Evolutionary conservation across 2,888 invertebrate species (phyloP).

Genomic region (Cyaniris semiargus): DNA sequence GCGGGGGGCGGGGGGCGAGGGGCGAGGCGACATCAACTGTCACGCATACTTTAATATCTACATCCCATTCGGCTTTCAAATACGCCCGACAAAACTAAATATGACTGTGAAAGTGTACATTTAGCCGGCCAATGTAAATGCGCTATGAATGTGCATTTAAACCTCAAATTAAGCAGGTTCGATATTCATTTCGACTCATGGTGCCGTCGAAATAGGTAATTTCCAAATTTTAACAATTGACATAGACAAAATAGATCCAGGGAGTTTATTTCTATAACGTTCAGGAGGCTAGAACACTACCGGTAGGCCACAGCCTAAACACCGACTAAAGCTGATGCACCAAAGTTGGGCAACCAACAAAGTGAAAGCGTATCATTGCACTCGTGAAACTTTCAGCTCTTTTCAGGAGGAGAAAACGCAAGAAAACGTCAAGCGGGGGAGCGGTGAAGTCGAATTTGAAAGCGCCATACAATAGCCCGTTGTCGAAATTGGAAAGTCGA

Average conservation of each 20-base stretch:
- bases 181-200: background rate
- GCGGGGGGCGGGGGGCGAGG: background rate
- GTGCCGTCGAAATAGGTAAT: background rate
- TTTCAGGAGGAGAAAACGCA: slow-evolving; percentile 76
- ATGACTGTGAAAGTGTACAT: slow-evolving; percentile 44
- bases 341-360: slow-evolving; percentile 45
- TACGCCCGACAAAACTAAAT: slow-evolving; percentile 44
- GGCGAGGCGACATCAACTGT: slow-evolving; percentile 52
- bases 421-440: slow-evolving; percentile 74
- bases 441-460: slow-evolving; percentile 77
- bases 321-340: background rate
- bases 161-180: background rate
- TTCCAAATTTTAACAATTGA: background rate
- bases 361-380: slow-evolving; percentile 76
- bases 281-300: background rate
- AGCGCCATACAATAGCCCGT: slow-evolving; percentile 80
- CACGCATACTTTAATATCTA: slow-evolving; percentile 48
- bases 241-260: background rate
- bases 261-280: background rate
- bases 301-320: background rate
- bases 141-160: slow-evolving; percentile 14
- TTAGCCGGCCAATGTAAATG: slow-evolving; percentile 27
- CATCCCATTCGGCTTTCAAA: slow-evolving; percentile 46
- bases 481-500: slow-evolving; percentile 81
- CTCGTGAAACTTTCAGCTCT: slow-evolving; percentile 68